These are phyloP conservation scores for Tragelaphus imberbis DNA, from an alignment of 2,113 vertebrate species.

Conservation along the genomic window DNA sequence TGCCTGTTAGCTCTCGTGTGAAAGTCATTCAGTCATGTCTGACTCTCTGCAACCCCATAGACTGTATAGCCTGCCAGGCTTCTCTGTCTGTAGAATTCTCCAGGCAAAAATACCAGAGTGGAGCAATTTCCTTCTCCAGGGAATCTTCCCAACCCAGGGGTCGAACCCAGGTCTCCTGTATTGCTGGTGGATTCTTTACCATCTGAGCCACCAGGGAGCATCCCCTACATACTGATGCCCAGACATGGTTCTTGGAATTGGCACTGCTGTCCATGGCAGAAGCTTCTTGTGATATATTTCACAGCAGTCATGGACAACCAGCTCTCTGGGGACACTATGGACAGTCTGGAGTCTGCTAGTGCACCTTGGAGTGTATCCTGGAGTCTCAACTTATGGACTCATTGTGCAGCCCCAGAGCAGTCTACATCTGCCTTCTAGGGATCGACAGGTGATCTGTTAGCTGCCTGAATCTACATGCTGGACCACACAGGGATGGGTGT, in stretches of 20 bases:
- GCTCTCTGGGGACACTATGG: not conserved
- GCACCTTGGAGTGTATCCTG: not conserved
- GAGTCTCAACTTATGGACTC: not conserved
- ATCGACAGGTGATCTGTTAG: not conserved
- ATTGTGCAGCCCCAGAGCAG: not conserved
- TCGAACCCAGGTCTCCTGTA: not conserved
- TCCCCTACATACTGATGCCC: not conserved
- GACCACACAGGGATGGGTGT: accelerated
- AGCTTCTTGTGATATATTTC: not conserved
- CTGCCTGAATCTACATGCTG: no score
- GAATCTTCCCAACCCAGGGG: not conserved
- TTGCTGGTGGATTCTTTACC: not conserved
- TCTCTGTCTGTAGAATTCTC: not conserved
- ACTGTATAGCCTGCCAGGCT: not conserved
- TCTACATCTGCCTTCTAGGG: not conserved
- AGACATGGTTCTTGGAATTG: not conserved
- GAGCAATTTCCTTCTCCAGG: not conserved
- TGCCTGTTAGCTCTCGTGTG: not conserved
- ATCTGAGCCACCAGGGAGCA: not conserved
- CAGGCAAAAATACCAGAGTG: not conserved
- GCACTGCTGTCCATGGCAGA: not conserved
- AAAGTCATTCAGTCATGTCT: not conserved
- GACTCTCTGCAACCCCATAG: not conserved
- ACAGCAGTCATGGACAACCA: not conserved
- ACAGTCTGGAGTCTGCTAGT: not conserved